These are phyloP conservation scores for Chelon auratus DNA, from an alignment of 2,797 vertebrate genomes.

Conservation along the genomic window DNA sequence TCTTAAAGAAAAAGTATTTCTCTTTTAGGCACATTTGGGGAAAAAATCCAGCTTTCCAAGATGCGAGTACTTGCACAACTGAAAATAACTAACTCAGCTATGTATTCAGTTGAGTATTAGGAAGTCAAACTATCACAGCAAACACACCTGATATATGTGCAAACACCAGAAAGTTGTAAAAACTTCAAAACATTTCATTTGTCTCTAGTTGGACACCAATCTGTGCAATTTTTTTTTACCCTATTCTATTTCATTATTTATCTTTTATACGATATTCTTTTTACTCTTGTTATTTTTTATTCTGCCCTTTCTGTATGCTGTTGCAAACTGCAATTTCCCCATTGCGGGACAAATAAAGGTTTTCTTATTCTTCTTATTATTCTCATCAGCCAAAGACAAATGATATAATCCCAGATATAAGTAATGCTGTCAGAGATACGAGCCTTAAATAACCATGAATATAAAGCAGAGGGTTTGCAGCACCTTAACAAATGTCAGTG, in stretches of 20 bases:
- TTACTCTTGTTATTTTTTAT: no score
- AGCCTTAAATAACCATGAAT: constrained; percentile 2
- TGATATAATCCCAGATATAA: not conserved
- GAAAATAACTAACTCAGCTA: not conserved
- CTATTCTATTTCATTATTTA: no score
- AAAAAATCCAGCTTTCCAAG: constrained; percentile 3
- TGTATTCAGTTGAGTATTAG: constrained; percentile 14
- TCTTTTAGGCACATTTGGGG: constrained; percentile 10
- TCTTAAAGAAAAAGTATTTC: not conserved
- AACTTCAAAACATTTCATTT: no score
- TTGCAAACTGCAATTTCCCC: no score
- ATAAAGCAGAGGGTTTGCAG: not conserved
- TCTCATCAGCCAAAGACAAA: not conserved
- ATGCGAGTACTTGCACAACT: not conserved
- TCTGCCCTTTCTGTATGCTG: no score
- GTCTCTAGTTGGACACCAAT: no score
- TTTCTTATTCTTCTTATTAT: no score
- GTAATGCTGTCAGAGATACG: not conserved
- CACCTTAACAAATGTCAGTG: constrained; percentile 1
- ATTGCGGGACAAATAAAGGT: no score
- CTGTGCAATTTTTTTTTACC: no score
- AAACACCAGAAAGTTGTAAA: no score
- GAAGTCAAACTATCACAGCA: not conserved
- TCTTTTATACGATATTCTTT: no score
- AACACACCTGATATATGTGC: no score